A percentile compares a stretch with the other conserved stretches of the same genome.
phyloP scores from a whole-genome alignment of 2,113 vertebrate genomes.

The Sapajus apella region DNA sequence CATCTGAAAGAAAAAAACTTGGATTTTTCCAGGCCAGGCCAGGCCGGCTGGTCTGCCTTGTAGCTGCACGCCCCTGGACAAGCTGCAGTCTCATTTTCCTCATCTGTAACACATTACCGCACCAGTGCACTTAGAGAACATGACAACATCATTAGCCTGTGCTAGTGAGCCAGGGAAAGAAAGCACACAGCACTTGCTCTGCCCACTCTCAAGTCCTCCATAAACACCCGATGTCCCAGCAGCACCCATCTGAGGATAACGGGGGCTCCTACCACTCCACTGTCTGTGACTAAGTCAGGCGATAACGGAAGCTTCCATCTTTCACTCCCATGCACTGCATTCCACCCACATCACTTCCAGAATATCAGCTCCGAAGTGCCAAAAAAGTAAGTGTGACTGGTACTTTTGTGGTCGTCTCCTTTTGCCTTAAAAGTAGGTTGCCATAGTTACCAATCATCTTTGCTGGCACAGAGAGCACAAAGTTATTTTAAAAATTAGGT shows the following conservation, averaged over 20 bases:
- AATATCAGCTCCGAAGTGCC: not conserved
- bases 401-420: not conserved
- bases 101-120: not conserved
- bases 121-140: too few species aligned
- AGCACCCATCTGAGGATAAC: not conserved
- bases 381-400: not conserved
- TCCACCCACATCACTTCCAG: not conserved
- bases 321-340: not conserved
- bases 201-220: too few species aligned
- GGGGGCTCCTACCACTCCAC: accelerated
- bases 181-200: not conserved
- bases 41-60: too few species aligned
- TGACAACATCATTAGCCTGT: not conserved
- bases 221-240: accelerated
- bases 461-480: not conserved
- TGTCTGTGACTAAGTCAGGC: not conserved
- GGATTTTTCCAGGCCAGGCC: accelerated
- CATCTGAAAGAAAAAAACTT: not conserved
- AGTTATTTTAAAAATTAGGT: slow-evolving; percentile 35
- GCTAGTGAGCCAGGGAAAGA: accelerated
- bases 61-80: accelerated
- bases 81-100: accelerated
- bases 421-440: slow-evolving; percentile 60
- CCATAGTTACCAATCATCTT: slow-evolving; percentile 63
- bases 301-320: not conserved